These are phyloP conservation scores for Danio albolineatus DNA, from an alignment of 2,797 vertebrate genomes.

Conservation along the genomic window DNA sequence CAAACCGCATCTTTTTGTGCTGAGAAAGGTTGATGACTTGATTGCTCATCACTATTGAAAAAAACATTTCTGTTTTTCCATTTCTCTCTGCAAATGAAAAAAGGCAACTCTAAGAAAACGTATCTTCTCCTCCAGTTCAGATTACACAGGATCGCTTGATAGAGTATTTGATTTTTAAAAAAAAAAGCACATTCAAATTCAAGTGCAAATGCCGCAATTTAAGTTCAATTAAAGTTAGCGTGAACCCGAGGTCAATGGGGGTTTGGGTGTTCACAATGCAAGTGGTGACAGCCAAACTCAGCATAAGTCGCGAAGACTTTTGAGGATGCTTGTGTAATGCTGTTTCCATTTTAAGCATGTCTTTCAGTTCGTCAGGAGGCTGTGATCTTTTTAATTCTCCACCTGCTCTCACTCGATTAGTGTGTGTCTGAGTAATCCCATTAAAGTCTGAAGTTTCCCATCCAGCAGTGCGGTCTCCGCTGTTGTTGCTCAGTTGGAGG, in stretches of 20 bases:
- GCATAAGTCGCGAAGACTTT: not conserved
- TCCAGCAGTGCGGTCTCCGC: constrained; percentile 4
- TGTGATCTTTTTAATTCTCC: constrained; percentile 54
- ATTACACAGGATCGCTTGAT: not conserved
- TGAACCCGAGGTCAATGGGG: not conserved
- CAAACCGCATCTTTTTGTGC: constrained; percentile 13
- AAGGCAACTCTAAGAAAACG: not conserved
- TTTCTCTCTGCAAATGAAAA: not conserved
- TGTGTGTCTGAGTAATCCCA: constrained; percentile 45
- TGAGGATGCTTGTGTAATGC: constrained; percentile 2
- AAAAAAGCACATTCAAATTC: not conserved
- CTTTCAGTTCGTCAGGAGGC: not conserved
- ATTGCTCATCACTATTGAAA: not conserved
- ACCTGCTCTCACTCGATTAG: constrained; percentile 53
- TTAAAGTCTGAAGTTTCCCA: constrained; percentile 50
- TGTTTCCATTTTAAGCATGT: not conserved
- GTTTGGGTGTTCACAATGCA: not conserved
- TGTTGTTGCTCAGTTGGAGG: constrained; percentile 15
- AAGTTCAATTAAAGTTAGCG: not conserved
- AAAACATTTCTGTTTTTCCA: constrained; percentile 3
- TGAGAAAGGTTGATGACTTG: not conserved
- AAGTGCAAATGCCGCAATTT: not conserved
- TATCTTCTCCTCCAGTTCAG: not conserved
- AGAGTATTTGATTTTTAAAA: not conserved
- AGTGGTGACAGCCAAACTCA: not conserved